Percentiles rank a stretch among this genome's conserved stretches.
Evolutionary conservation across 2,888 invertebrate genomes (phyloP).

Genomic region (Kuschelorhynchus macadamiae): DNA sequence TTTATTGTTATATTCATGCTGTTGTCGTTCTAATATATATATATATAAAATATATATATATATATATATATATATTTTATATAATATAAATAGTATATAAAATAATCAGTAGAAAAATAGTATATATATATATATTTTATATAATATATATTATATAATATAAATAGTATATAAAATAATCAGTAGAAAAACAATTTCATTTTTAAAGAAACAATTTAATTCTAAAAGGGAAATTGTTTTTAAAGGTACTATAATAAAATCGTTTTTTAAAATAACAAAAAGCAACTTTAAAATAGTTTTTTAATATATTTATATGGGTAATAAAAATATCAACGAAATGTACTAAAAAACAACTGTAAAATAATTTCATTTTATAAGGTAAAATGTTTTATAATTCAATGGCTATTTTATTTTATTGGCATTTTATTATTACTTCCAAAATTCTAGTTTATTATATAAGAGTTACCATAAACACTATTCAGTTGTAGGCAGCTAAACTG

Average conservation of each 20-base stretch:
- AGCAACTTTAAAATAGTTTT: conserved; percentile 19
- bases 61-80: no score
- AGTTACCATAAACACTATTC: no score
- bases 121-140: no score
- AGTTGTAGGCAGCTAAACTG: no score
- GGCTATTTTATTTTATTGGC: background rate
- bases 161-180: conserved; percentile 5
- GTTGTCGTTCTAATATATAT: background rate
- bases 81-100: conserved; percentile 4
- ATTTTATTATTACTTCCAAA: no score
- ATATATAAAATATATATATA: no score
- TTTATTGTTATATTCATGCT: conserved; percentile 4
- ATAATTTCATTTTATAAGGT: conserved; percentile 15
- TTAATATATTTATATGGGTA: conserved; percentile 2
- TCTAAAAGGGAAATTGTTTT: conserved; percentile 6
- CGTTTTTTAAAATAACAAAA: conserved; percentile 15
- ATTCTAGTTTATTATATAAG: no score
- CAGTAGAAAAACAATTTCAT: conserved; percentile 6
- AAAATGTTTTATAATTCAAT: conserved; percentile 7
- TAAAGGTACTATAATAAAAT: conserved; percentile 2
- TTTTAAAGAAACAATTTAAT: conserved; percentile 12
- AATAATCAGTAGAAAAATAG: conserved; percentile 6
- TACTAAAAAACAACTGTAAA: conserved; percentile 1
- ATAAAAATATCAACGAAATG: background rate
- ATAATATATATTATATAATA: no score